Evolutionary conservation across 2,113 vertebrate species (phyloP), one percentile per base, ranked within the genome.

Genomic region (Columba livia): DNA sequence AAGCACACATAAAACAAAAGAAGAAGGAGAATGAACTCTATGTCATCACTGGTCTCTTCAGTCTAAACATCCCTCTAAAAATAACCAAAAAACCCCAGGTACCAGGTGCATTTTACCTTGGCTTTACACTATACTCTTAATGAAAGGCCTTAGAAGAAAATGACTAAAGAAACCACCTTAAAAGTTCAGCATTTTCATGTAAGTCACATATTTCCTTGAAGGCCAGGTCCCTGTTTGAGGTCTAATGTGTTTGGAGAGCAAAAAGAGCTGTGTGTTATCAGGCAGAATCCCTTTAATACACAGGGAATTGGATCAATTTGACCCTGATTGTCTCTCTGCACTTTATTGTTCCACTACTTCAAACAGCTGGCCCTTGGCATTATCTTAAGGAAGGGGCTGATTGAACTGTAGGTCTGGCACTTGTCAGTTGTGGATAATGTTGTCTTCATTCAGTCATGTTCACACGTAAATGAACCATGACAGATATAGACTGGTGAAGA

Each of bases 371-470:
- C 95, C 96, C 64, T 96, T 91, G 94, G 96, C 96, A 88, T 97
- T 97, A 93, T 97, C 95, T 96, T 95, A 94, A 97, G 95, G 91
- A 97, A 98, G 85, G n/a, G 67, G 82, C 48, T 97, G 97, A 97
- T 94, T 97, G 97, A 98, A 97, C 97, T 95, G 70, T 71, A 96
- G 91, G 91, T 94, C 96, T 98, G 97, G 90, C 96, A 97, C 96
- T 98, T 98, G 96, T 97, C 96, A 96, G 89, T 96, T 96, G 94
- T 93, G 94, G 96, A 95, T 97, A 97, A 97, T 96, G 67, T 62
- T 89, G 95, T 74, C 74, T 98, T 98, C 96, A 97, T 95, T 96
- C 96, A 85, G 90, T 97, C 96, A 95, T 97, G 96, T 95, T 98
- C 92, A 93, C 95, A 97, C 94, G 96, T 93, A 98, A 98, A 98